phyloP scores from a whole-genome alignment of 1,140 invertebrate species.

The Teleogryllus occipitalis region DNA sequence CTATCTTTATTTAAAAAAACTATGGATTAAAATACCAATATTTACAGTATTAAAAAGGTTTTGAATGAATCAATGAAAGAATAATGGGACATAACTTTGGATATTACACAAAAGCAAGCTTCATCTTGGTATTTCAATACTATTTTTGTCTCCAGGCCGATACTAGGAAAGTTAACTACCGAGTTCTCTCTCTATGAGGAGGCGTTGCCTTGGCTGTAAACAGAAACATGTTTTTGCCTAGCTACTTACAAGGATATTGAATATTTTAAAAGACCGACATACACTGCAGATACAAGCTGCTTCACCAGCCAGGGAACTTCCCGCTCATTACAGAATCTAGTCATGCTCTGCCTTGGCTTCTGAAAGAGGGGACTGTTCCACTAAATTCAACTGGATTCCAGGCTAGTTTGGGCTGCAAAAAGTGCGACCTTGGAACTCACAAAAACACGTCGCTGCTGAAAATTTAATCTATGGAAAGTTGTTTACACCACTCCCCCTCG shows the following conservation, averaged over 20 bases:
- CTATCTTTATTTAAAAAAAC: no score
- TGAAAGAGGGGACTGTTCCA: not conserved
- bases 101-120: no score
- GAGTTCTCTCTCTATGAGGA: no score
- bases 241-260: not conserved
- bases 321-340: not conserved
- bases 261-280: not conserved
- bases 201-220: no score
- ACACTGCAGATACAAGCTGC: not conserved
- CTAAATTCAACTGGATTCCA: not conserved
- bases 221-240: no score
- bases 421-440: not conserved
- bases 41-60: no score
- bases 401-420: not conserved
- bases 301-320: not conserved
- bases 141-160: no score
- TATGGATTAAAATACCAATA: no score
- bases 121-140: no score
- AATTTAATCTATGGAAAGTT: constrained; percentile 6
- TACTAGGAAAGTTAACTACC: no score
- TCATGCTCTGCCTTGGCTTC: not conserved
- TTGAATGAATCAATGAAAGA: no score
- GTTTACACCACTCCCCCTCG: not conserved
- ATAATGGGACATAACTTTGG: no score
- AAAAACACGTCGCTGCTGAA: not conserved